phyloP scores from a whole-genome alignment of 1,140 invertebrate species.

The Lordiphosa clarofinis region DNA sequence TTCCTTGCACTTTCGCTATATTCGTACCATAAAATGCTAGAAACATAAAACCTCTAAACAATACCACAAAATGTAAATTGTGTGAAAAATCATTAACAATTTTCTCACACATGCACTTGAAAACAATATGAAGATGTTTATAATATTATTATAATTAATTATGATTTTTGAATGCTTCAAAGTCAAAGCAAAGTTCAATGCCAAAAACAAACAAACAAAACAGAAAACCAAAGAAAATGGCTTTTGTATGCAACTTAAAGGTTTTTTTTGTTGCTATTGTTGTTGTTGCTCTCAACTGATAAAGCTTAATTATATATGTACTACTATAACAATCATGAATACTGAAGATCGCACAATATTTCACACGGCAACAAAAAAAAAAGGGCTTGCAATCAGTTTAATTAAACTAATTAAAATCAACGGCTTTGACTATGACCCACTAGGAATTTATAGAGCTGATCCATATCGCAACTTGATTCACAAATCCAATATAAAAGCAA shows the following conservation, averaged over 20 bases:
- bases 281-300: constrained; percentile 49
- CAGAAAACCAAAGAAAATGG: constrained; percentile 32
- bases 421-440: constrained; percentile 31
- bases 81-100: constrained; percentile 49
- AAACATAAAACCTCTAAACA: constrained; percentile 4
- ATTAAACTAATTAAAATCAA: constrained; percentile 46
- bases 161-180: constrained; percentile 58
- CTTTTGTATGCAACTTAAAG: too few species aligned
- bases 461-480: constrained; percentile 15
- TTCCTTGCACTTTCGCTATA: too few species aligned
- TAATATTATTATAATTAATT: constrained; percentile 73
- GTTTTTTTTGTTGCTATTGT: constrained; percentile 34
- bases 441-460: constrained; percentile 17
- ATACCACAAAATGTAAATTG: constrained; percentile 37
- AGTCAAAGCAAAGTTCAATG: constrained; percentile 75
- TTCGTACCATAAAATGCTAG: too few species aligned
- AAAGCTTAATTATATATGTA: constrained; percentile 68
- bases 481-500: constrained; percentile 29
- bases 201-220: constrained; percentile 54
- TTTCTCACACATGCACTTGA: constrained; percentile 54
- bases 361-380: constrained; percentile 48
- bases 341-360: constrained; percentile 36
- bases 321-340: constrained; percentile 28
- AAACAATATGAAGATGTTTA: constrained; percentile 66
- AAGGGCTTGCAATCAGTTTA: constrained; percentile 41